A percentile compares a stretch with the other conserved stretches of the same genome.
Conservation (phyloP, 2,888 invertebrate genomes). For the Gymnoscelis rufifasciata region DNA sequence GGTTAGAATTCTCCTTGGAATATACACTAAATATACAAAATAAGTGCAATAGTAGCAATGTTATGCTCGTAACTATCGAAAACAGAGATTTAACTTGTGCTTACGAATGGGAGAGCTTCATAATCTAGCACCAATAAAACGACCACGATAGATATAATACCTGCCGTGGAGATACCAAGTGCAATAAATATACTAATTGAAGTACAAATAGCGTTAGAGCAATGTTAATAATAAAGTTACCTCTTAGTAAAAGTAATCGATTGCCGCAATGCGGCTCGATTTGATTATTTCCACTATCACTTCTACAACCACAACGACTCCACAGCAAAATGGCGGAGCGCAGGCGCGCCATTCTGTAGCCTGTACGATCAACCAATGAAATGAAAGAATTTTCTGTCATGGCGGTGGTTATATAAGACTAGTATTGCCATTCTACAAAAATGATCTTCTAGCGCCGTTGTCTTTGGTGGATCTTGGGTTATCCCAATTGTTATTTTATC, state of each 20-base stretch:
- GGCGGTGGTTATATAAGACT: conserved; percentile 55
- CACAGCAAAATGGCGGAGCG: conserved; percentile 63
- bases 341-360: conserved; percentile 36
- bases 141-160: conserved; percentile 76
- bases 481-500: too few relatives aligned
- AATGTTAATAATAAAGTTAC: conserved; percentile 39
- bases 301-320: conserved; percentile 25
- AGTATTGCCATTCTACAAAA: conserved; percentile 50
- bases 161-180: conserved; percentile 81
- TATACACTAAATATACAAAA: too few relatives aligned
- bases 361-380: conserved; percentile 60
- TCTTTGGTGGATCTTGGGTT: not conserved
- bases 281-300: conserved; percentile 24
- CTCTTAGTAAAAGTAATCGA: conserved; percentile 41
- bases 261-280: conserved; percentile 68
- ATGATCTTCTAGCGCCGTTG: not conserved
- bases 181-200: conserved; percentile 54
- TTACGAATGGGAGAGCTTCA: conserved; percentile 76
- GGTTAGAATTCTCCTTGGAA: not conserved
- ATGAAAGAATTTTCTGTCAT: conserved; percentile 50
- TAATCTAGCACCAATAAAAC: conserved; percentile 78
- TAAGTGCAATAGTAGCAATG: conserved; percentile 39
- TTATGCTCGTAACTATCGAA: conserved; percentile 73
- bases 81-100: conserved; percentile 62
- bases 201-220: not conserved